Evolutionary conservation across 1,140 invertebrate species (phyloP), one percentile per base, ranked within the genome.

Genomic region (Berghia stephanieae): DNA sequence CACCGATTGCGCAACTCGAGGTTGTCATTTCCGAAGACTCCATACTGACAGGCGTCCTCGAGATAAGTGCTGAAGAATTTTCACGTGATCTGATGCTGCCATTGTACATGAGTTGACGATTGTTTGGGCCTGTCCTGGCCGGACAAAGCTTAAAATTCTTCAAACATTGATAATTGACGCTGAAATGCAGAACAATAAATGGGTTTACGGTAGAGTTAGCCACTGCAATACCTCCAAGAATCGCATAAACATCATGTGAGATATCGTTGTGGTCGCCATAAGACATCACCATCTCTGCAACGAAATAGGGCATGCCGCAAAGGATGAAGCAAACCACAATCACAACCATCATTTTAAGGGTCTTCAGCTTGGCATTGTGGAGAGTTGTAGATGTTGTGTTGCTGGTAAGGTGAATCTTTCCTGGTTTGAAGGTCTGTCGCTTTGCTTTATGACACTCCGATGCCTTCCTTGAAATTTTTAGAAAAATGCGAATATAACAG

Each of bases 331-430:
- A 81, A 1, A 75, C 36, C 0, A 88, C 86, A n/a, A 90, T 90
- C 8, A 89, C 88, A n/a, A 87, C 79, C 0, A 89, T 89, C 87
- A 90, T 88, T 73, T 87, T 88, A 34, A 90, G 75, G 0, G 89
- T 90, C 79, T 90, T 90, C 3, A 87, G 83, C 78, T 89, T 90
- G 0, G 89, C 89, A 73, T 82, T 85, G 27, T 85, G 87, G 8
- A 90, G 79, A 2, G 88, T 86, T 4, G 81, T 85, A 0, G 86
- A 85, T 0, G 78, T 80, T 0, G 86, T 88, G 63, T 68, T 76
- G 67, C 85, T 87, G 78, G 87, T 86, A 6, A 88, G 80, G 21
- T 85, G 85, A 43, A 88, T 79, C 60, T 82, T 82, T 0, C 81
- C 81, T 1, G 81, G 81, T 40, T 82, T 82, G 60, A 78, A 80